Evolutionary conservation across 2,113 vertebrate species (phyloP).

Genomic region (Serinus canaria): DNA sequence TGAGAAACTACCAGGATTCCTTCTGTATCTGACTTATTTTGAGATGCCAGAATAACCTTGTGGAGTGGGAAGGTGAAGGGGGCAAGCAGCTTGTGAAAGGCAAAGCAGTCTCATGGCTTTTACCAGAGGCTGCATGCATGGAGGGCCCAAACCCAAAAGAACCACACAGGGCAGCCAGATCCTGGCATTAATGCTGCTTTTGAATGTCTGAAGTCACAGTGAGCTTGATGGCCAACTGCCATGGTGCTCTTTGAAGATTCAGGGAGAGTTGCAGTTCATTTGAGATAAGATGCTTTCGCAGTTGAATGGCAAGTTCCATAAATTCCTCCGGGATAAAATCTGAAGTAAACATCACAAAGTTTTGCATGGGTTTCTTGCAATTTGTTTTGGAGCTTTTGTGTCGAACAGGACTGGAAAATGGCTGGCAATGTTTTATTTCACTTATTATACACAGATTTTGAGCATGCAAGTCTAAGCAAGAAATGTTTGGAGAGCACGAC

Average conservation of each 20-base stretch:
- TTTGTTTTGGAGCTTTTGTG: constrained; percentile 41
- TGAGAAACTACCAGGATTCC: neutral
- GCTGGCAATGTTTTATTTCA: constrained; percentile 14
- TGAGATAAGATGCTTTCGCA: constrained; percentile 21
- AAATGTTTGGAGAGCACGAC: neutral
- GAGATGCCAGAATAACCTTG: neutral
- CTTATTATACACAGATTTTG: neutral
- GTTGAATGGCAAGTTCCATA: constrained; percentile 1
- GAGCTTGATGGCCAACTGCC: constrained; percentile 15
- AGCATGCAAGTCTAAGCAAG: neutral
- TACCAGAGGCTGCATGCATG: neutral
- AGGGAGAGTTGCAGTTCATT: neutral
- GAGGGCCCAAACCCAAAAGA: neutral
- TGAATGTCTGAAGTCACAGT: constrained; percentile 9
- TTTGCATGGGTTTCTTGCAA: constrained; percentile 33
- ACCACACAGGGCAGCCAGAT: neutral
- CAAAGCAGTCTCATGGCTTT: neutral
- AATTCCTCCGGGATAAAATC: constrained; percentile 56
- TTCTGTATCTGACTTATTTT: neutral
- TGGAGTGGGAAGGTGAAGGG: neutral
- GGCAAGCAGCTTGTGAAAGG: neutral
- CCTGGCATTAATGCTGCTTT: neutral
- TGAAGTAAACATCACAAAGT: constrained; percentile 47
- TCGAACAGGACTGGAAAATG: constrained; percentile 1
- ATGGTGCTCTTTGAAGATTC: constrained; percentile 5